Base-by-base conservation (phyloP, 2,888 invertebrate genomes). In the Cyaniris semiargus region DNA sequence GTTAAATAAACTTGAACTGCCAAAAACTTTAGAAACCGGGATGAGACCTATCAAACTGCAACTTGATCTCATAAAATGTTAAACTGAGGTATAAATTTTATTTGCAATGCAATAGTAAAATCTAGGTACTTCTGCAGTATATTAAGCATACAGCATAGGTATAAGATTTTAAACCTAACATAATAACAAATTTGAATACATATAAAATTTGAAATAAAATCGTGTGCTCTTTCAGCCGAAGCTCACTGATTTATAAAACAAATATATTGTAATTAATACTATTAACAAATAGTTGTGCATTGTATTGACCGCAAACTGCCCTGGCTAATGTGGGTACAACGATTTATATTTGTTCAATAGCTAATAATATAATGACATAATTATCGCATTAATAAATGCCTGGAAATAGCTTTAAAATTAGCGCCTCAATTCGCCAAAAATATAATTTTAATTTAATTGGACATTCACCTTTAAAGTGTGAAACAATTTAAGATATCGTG, bases 181-280 rank as follows among this genome's bases (percentile, higher is more conserved):
- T 18, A 15, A 48, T 15, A 53, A 53, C 18, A 53, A 53, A 53
- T 5, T 44, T 44, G 10, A 44, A 10, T 44, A 44, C 44, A 44
- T 44, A 48, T 48, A 53, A 18, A 53, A 53, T 53, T 53, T 6
- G 27, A 66, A 66, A 27, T 66, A 1, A 27, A 27, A 66, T 13
- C 27, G 27, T 15, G 53, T 53, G 53, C 60, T 60, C 66, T 27
- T 66, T 31, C 53, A 53, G 13, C 53, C 66, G 27, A 27, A 6
- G 21, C 66, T 27, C 66, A 18, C 6, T 66, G 66, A 66, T 66
- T 66, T 66, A 66, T 66, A 66, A 66, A 66, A 66, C 66, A 66
- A 66, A 66, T 66, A 66, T 66, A 66, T 66, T 66, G 66, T 66
- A 15, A 66, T 66, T 66, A 66, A 27, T 66, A 66, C 66, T 66